Evolutionary conservation across 2,888 invertebrate species (phyloP).

Genomic region (Byasa hedistus): DNA sequence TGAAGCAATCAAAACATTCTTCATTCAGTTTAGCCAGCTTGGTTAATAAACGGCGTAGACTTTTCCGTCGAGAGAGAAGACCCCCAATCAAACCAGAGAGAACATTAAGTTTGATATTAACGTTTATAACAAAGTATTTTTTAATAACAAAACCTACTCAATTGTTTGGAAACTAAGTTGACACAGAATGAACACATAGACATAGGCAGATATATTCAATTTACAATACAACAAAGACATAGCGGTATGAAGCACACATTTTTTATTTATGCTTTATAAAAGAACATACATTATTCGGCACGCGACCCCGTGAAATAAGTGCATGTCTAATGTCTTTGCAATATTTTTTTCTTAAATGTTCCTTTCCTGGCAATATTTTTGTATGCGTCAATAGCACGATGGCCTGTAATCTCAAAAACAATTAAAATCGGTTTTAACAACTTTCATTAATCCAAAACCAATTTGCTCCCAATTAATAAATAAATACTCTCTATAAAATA

Average conservation of each 20-base stretch:
- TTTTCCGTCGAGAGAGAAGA: too few species aligned
- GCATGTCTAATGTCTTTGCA: neutral
- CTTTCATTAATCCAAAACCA: too few species aligned
- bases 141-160: neutral
- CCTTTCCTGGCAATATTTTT: neutral
- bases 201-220: neutral
- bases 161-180: neutral
- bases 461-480: too few species aligned
- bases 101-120: too few species aligned
- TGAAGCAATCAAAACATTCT: too few species aligned
- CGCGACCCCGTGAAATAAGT: neutral
- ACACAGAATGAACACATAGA: neutral
- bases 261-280: neutral
- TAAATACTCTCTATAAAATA: too few species aligned
- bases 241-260: neutral
- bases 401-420: constrained; percentile 1
- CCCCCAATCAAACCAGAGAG: too few species aligned
- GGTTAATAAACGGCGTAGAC: too few species aligned
- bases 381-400: neutral
- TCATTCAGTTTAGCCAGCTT: too few species aligned
- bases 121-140: too few species aligned
- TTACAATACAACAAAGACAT: neutral
- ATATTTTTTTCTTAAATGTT: neutral
- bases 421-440: neutral
- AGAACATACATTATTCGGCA: constrained; percentile 1